Evolutionary conservation across 1,140 invertebrate species (phyloP).

Genomic region (Drosophila kurseongensis): DNA sequence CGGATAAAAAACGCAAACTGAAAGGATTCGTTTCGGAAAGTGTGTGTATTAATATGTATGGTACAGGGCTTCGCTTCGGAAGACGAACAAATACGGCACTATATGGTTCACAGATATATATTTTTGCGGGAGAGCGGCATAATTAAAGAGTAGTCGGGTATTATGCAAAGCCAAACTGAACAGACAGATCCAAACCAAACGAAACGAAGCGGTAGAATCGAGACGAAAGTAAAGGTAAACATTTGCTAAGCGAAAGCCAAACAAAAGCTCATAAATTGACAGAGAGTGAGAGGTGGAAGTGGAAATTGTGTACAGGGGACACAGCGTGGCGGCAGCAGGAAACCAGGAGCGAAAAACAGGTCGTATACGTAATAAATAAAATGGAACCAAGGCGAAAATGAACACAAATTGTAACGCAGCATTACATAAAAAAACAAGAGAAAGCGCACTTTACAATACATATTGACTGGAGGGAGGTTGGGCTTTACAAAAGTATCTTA

Average conservation of each 20-base stretch:
- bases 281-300: slow-evolving; percentile 36
- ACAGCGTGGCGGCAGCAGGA: slow-evolving; percentile 20
- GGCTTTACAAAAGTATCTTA: slow-evolving; percentile 61
- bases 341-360: slow-evolving; percentile 59
- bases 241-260: slow-evolving; percentile 81
- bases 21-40: slow-evolving; percentile 10
- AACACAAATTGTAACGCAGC: slow-evolving; percentile 41
- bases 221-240: slow-evolving; percentile 64
- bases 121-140: slow-evolving; percentile 20
- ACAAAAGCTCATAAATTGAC: slow-evolving; percentile 80
- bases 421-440: slow-evolving; percentile 44
- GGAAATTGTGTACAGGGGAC: slow-evolving; percentile 68
- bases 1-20: slow-evolving; percentile 16
- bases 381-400: slow-evolving; percentile 31
- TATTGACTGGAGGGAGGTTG: slow-evolving; percentile 24
- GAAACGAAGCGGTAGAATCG: slow-evolving; percentile 33
- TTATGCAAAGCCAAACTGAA: slow-evolving; percentile 58
- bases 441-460: slow-evolving; percentile 75
- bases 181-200: slow-evolving; percentile 28
- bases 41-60: slow-evolving; percentile 36
- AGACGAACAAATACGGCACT: slow-evolving; percentile 50
- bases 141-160: slow-evolving; percentile 59
- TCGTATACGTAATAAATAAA: slow-evolving; percentile 63
- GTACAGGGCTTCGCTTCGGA: slow-evolving; percentile 42
- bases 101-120: slow-evolving; percentile 43